A percentile compares a stretch with the other conserved stretches of the same genome.
Evolutionary conservation across 2,888 invertebrate species (phyloP).

Genomic region (Autographa gamma): DNA sequence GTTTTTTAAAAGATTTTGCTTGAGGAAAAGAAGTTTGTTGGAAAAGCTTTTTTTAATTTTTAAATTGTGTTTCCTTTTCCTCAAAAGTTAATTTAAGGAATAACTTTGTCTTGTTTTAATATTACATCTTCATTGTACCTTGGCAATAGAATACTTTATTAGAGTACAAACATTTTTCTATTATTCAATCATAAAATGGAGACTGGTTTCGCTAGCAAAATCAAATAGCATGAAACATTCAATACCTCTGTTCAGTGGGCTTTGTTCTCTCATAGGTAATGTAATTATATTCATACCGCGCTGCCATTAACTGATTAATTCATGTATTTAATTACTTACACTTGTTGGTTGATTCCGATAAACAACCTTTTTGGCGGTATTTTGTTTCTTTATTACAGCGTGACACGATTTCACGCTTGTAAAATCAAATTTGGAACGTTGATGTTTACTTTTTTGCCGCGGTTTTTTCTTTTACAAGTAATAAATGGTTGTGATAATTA

Average conservation of each 20-base stretch:
- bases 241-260: background rate
- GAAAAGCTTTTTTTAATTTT: background rate
- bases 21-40: background rate
- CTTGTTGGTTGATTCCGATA: conserved; percentile 1
- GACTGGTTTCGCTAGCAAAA: background rate
- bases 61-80: background rate
- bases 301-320: conserved; percentile 45
- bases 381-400: background rate
- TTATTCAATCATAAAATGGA: background rate
- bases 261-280: conserved; percentile 6
- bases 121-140: background rate
- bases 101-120: background rate
- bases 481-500: no score
- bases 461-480: no score
- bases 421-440: background rate
- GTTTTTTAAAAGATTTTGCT: conserved; percentile 25
- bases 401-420: background rate
- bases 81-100: background rate
- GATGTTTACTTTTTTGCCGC: background rate
- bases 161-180: background rate
- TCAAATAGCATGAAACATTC: conserved; percentile 2
- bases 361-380: background rate
- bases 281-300: conserved; percentile 27
- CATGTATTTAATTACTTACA: conserved; percentile 42
- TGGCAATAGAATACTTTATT: no score